These are phyloP conservation scores for Chaetodon trifascialis DNA, from an alignment of 2,113 vertebrate species.

Conservation along the genomic window DNA sequence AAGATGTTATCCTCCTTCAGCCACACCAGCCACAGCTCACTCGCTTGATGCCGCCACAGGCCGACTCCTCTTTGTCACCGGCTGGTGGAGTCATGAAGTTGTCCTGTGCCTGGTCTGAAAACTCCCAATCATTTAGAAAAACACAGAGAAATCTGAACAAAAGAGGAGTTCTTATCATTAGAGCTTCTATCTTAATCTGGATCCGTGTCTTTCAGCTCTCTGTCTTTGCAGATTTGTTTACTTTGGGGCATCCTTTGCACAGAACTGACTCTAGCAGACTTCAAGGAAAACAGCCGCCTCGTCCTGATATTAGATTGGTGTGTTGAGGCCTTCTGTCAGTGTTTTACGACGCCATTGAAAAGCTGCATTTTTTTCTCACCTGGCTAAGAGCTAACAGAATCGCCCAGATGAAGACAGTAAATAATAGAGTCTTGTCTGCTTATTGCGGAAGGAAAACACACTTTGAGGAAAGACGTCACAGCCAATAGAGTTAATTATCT, in stretches of 20 bases:
- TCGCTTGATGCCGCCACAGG: neutral
- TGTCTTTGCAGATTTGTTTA: neutral
- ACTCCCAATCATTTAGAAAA: neutral
- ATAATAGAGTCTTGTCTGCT: neutral
- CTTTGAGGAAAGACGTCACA: no score
- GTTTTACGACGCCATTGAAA: neutral
- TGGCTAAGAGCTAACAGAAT: conserved; percentile 2
- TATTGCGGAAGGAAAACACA: neutral
- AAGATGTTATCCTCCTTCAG: neutral
- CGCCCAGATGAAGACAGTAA: conserved; percentile 1
- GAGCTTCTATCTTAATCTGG: neutral
- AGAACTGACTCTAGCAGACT: neutral
- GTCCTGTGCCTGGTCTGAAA: neutral
- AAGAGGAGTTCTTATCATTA: neutral
- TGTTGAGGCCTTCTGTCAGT: neutral
- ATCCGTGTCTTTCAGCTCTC: neutral
- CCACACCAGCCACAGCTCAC: neutral
- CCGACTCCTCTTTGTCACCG: neutral
- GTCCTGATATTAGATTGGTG: neutral
- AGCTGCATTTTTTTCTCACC: neutral
- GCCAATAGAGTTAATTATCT: no score
- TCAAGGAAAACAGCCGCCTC: neutral
- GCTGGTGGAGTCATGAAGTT: neutral
- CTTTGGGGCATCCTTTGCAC: neutral
- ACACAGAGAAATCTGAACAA: neutral